phyloP scores from a whole-genome alignment of 1,140 invertebrate genomes.

The Drosophila suzukii region DNA sequence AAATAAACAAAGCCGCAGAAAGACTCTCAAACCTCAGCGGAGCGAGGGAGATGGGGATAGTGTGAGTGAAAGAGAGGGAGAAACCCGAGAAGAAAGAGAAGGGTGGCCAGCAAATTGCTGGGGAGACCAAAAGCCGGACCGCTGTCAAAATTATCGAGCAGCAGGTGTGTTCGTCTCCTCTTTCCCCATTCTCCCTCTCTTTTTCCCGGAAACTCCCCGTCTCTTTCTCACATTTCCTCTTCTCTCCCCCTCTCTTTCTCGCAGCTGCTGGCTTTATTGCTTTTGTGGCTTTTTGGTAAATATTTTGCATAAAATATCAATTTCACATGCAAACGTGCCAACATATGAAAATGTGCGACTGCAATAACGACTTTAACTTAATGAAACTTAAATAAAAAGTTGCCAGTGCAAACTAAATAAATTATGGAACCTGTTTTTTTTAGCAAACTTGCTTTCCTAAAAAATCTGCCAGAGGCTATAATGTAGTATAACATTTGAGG shows the following conservation, averaged over 20 bases:
- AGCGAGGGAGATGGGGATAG: slow-evolving; percentile 1
- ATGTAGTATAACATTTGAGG: slow-evolving; percentile 50
- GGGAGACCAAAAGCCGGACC: slow-evolving; percentile 23
- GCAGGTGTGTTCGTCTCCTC: slow-evolving; percentile 40
- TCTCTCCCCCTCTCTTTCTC: not conserved
- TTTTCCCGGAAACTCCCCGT: not conserved
- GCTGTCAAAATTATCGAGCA: slow-evolving; percentile 64
- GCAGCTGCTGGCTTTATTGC: slow-evolving; percentile 28
- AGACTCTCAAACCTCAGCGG: slow-evolving; percentile 30
- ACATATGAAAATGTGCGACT: slow-evolving; percentile 50
- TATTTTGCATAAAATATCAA: slow-evolving; percentile 82
- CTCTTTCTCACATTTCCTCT: no score
- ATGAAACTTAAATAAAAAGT: slow-evolving; percentile 67
- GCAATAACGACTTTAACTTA: slow-evolving; percentile 47
- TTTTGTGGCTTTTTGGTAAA: slow-evolving; percentile 54
- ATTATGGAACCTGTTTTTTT: slow-evolving; percentile 53
- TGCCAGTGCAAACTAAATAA: slow-evolving; percentile 50
- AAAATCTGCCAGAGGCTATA: slow-evolving; percentile 10
- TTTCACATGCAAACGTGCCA: slow-evolving; percentile 58
- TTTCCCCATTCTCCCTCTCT: not conserved
- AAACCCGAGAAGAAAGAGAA: not conserved
- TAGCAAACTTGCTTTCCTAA: not conserved
- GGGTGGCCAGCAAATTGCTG: slow-evolving; percentile 13
- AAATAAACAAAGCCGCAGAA: slow-evolving; percentile 75
- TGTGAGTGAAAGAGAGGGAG: not conserved